These are phyloP conservation scores for Pseudochaenichthys georgianus DNA, from an alignment of 2,797 vertebrate species.

Conservation along the genomic window DNA sequence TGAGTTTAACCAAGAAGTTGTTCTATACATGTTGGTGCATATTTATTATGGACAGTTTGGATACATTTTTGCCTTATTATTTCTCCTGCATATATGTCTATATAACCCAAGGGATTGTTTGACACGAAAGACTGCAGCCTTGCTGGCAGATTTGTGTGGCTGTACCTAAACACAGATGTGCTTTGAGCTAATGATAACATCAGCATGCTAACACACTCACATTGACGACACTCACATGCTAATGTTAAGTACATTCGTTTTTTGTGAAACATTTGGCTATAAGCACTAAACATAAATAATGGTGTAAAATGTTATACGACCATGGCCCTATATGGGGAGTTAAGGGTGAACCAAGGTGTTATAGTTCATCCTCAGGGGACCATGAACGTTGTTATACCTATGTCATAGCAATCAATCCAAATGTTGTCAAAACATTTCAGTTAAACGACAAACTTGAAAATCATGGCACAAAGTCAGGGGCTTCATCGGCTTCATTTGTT, in stretches of 20 bases:
- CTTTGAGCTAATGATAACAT: background rate
- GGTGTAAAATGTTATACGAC: too few species aligned
- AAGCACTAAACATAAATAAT: background rate
- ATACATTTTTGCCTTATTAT: background rate
- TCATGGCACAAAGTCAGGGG: background rate
- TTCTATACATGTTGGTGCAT: background rate
- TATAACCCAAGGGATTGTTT: background rate
- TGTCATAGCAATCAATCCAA: background rate
- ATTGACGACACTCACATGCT: background rate
- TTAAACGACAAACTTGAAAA: background rate
- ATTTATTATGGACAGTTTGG: background rate
- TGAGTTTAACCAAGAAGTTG: background rate
- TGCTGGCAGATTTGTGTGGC: background rate
- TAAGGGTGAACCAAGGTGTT: too few species aligned
- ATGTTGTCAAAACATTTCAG: background rate
- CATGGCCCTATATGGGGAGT: too few species aligned
- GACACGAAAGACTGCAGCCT: background rate
- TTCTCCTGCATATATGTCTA: background rate
- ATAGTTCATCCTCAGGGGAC: too few species aligned
- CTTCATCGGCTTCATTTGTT: background rate
- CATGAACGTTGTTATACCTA: too few species aligned
- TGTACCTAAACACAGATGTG: background rate
- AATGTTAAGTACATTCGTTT: background rate
- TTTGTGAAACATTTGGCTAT: background rate
- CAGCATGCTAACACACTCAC: background rate